Evolutionary conservation across 30 jellyfish, hydroid and myxozoan genomes (phyloP), one percentile per base, ranked within the genome.

Genomic region (Hydra vulgaris): DNA sequence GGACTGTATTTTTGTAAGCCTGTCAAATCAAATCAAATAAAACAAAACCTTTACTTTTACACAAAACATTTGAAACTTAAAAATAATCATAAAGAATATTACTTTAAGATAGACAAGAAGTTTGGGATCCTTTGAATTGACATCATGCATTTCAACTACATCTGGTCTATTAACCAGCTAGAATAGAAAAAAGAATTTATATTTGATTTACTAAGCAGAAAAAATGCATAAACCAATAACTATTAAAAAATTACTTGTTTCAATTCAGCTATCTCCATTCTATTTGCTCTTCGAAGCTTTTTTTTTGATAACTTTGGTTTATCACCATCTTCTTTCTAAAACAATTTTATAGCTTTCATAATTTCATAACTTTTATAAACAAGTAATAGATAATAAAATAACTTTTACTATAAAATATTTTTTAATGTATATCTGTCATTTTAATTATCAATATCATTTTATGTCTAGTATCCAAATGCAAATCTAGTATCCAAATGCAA

Each of bases 81-180:
- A 17, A 0, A 0, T 0, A 61, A 18, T n/a, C 26, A 20, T 20
- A 68, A 68, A 68, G 22, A 79, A 0, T 18, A 19, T 21, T 55
- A 94, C 99, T 91, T 95, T 95, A n/a, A 95, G 90, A 74, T 87
- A 85, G 22, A 95, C 97, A 26, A 95, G 88, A 7, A 95, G 88
- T 20, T 88, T 73, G 17, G 99, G 99, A 55, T 95, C 99, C 76
- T 89, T 89, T 23, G 97, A 95, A 77, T 95, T 95, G 40, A 89
- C 99, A 66, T 95, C 99, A 74, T 95, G 99, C 97, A 95, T 88
- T 75, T 95, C 99, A 22, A 95, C 99, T 71, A 95, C 97, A 77
- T 95, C 99, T 53, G 99, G 99, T 17, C 97, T 83, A n/a, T 76
- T 88, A n/a, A 95, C 99, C 53, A 89, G 89, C 99, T 95, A 79